Evolutionary conservation across 2,113 vertebrate species (phyloP).

Genomic region (Oplegnathus fasciatus): DNA sequence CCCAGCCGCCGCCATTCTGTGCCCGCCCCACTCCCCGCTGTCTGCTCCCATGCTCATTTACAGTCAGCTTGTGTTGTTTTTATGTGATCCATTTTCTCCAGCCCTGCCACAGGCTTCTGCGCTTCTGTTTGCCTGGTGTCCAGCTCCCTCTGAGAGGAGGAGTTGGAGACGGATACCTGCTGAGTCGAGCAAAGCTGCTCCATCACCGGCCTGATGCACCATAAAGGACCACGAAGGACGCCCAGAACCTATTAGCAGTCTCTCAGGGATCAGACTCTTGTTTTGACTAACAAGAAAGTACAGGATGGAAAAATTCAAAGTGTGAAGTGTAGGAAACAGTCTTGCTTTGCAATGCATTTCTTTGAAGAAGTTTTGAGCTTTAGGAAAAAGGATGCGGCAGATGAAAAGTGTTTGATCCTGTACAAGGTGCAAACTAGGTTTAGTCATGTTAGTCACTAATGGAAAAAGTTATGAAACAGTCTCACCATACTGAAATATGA

Average conservation of each 20-base stretch:
- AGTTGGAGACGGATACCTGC: conserved; percentile 57
- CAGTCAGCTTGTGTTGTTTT: conserved; percentile 65
- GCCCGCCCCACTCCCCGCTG: conserved; percentile 22
- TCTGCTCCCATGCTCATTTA: conserved; percentile 67
- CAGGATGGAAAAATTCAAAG: conserved; percentile 36
- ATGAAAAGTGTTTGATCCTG: conserved; percentile 48
- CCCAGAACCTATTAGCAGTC: conserved; percentile 34
- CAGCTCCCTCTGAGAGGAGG: conserved; percentile 48
- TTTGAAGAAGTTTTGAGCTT: conserved; percentile 54
- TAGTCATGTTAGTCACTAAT: conserved; percentile 27
- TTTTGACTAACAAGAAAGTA: conserved; percentile 56
- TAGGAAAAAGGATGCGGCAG: conserved; percentile 23
- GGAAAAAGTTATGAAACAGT: conserved; percentile 6
- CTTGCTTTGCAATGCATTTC: conserved; percentile 38
- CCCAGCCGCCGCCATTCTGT: conserved; percentile 19
- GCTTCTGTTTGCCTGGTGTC: conserved; percentile 34
- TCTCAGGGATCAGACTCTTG: conserved; percentile 46
- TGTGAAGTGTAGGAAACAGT: conserved; percentile 30
- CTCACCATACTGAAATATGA: neutral
- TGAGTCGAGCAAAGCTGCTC: conserved; percentile 65
- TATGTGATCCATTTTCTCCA: conserved; percentile 67
- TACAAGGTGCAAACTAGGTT: conserved; percentile 34
- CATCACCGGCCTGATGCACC: conserved; percentile 67
- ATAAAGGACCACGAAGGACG: conserved; percentile 69
- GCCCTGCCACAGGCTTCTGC: conserved; percentile 51